phyloP scores from a whole-genome alignment of 2,113 vertebrate genomes.

The Recurvirostra avosetta region DNA sequence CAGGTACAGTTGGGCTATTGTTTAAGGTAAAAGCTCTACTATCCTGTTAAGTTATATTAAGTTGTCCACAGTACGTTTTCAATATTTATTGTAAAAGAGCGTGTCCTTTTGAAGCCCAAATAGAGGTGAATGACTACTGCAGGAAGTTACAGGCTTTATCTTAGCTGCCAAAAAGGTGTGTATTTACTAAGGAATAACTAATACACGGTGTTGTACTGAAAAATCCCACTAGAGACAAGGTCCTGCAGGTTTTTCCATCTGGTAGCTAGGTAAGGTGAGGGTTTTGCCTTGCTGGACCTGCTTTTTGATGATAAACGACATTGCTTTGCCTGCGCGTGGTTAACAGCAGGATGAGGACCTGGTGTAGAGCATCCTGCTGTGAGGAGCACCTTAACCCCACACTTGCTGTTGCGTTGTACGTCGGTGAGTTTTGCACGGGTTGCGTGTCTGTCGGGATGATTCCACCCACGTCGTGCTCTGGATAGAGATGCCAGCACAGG shows the following conservation, averaged over 20 bases:
- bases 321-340: background rate
- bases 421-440: background rate
- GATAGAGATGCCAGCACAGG: background rate
- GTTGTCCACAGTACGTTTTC: background rate
- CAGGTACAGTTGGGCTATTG: slow-evolving; percentile 1
- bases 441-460: fast-evolving
- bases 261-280: background rate
- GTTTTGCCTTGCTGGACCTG: background rate
- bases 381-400: background rate
- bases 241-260: background rate
- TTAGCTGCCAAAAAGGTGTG: background rate
- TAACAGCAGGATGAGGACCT: background rate
- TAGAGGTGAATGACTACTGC: background rate
- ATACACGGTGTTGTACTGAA: fast-evolving
- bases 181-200: background rate
- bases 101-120: background rate
- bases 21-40: background rate
- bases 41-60: background rate
- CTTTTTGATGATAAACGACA: background rate
- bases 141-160: background rate
- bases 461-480: background rate
- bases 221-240: background rate
- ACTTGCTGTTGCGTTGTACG: fast-evolving
- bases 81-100: background rate
- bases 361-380: background rate